phyloP scores from a whole-genome alignment of 2,888 invertebrate genomes.

The Archips xylosteana region DNA sequence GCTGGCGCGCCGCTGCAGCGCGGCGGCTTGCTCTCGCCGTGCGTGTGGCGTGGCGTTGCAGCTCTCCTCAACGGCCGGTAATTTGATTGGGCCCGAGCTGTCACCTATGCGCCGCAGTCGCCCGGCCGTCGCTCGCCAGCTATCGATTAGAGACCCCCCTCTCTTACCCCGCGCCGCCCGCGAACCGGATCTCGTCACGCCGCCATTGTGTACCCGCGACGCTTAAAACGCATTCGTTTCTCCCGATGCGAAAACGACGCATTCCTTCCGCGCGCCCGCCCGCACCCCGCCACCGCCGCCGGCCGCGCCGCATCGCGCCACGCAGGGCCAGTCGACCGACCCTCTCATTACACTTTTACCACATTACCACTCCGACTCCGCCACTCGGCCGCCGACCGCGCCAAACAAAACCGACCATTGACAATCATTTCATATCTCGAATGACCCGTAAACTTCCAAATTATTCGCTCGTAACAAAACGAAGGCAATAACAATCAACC shows the following conservation, averaged over 20 bases:
- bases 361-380: slow-evolving; percentile 57
- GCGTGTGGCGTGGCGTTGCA: slow-evolving; percentile 73
- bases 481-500: slow-evolving; percentile 40
- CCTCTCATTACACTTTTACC: slow-evolving; percentile 79
- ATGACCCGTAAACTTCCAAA: slow-evolving; percentile 39
- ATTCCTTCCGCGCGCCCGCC: slow-evolving; percentile 84
- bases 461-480: slow-evolving; percentile 40
- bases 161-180: slow-evolving; percentile 78
- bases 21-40: slow-evolving; percentile 64
- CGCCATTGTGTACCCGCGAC: slow-evolving; percentile 86
- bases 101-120: slow-evolving; percentile 85
- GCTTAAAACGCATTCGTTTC: slow-evolving; percentile 86
- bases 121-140: slow-evolving; percentile 84
- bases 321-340: slow-evolving; percentile 61
- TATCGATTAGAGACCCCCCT: slow-evolving; percentile 83
- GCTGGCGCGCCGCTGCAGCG: slow-evolving; percentile 40
- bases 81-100: slow-evolving; percentile 85
- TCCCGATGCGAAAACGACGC: slow-evolving; percentile 86
- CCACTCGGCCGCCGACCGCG: slow-evolving; percentile 49
- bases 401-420: slow-evolving; percentile 45
- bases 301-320: slow-evolving; percentile 66
- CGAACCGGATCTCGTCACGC: slow-evolving; percentile 86
- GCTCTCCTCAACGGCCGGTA: slow-evolving; percentile 79
- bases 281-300: slow-evolving; percentile 66
- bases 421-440: slow-evolving; percentile 35